Evolutionary conservation across 2,888 invertebrate genomes (phyloP), one percentile per base, ranked within the genome.

Genomic region (Caenorhabditis plicata): DNA sequence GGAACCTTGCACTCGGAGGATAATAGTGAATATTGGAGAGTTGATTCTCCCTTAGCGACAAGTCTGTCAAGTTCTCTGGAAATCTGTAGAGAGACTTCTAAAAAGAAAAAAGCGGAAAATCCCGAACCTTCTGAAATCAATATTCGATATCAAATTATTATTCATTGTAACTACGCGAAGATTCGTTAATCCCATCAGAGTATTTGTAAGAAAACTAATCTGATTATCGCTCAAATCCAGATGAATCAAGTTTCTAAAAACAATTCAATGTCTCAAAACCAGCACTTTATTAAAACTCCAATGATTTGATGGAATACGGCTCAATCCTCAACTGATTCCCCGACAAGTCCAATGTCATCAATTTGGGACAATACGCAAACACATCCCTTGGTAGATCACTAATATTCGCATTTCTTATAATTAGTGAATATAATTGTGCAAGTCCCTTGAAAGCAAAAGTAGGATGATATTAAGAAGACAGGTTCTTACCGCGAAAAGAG

Each of bases 331-430:
- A 44, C 26, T 61, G 56, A 55, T 73, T 74, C 32, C 73, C 73
- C 15, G 72, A 64, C 9, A 74, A 36, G 40, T 73, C 74, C 22
- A 74, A 52, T 0, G 74, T 71, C 73, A 74, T 74, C 44, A 74
- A 40, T 43, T 73, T 74, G 17, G 66, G 73, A 31, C 66, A 38
- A 56, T 73, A 60, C 2, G 54, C 55, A 39, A 74, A 74, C 1
- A 73, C 43, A 8, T 62, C 66, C 32, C 56, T 36, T 3, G 74
- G 73, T 27, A 74, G 55, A 15, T 71, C 70, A 9, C 52, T 56
- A 13, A 74, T 46, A 2, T 58, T 60, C 3, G 71, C 73, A 40
- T 72, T 73, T 42, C 67, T 69, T 8, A 74, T 35, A 20, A 74
- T 68, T 15, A 74, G 51, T 7, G 68, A 70, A 45, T 71, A 71